Base-by-base conservation (phyloP, 2,888 invertebrate species). In the Agrotis exclamationis region DNA sequence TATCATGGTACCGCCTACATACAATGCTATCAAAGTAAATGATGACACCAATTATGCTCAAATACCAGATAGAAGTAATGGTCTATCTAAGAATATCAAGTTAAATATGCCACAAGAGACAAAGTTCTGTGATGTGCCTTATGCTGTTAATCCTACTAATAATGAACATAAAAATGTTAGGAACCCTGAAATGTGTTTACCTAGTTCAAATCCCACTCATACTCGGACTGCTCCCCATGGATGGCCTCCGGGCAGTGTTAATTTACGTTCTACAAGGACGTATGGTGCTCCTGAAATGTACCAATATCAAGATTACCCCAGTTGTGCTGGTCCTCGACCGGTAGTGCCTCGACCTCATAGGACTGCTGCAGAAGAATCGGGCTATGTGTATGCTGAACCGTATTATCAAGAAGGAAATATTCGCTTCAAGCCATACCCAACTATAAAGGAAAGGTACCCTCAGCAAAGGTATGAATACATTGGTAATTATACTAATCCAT, bases 91-190 rank as follows among this genome's bases (percentile, higher is more conserved):
- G 89, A 93, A 90, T 88, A 85, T 85, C 45, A 96, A 95, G 85
- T 83, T 90, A 81, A 93, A 90, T 86, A 84, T 92, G 85, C 89
- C 93, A 48, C 65, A 88, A 65, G 95, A 95, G 76, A 88, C 90
- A 77, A 96, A 96, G 88, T 95, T 93, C 86, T 94, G 94, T 96
- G 96, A 96, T 86, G 95, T 96, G 96, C 95, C 96, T 96, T 96
- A 94, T 91, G 83, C 88, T 89, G 87, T 95, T 85, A 95, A 92
- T 88, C 87, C 89, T 82, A 85, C 90, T 81, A 88, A 80, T 80
- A 93, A 90, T 92, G 95, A 95, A 86, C 94, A 90, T 85, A 95
- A 95, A 92, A 92, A 82, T 90, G 81, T 89, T 76, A 91, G 93
- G 80, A 93, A 89, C 84, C 47, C 89, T 73, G 96, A 96, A 78